Evolutionary conservation across 2,888 invertebrate genomes (phyloP).

Genomic region (Dryadula phaetusa): DNA sequence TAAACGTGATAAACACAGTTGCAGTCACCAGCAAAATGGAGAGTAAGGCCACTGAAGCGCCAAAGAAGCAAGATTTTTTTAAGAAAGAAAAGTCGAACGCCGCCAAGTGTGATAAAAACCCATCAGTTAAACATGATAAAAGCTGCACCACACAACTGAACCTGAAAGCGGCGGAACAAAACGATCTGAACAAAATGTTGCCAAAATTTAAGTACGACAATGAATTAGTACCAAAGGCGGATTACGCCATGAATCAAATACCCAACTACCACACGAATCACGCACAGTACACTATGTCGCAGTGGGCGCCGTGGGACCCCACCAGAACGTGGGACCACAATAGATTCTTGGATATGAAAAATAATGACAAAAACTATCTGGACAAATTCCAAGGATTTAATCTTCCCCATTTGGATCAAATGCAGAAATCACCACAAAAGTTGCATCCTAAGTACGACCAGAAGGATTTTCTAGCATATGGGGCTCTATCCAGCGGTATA

Average conservation of each 20-base stretch:
- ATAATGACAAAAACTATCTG: conserved; percentile 82
- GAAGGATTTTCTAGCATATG: conserved; percentile 79
- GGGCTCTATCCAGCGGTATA: conserved; percentile 70
- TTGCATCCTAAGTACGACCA: conserved; percentile 81
- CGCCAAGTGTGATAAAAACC: conserved; percentile 69
- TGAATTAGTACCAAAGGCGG: conserved; percentile 84
- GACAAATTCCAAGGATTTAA: conserved; percentile 86
- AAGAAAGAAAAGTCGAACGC: conserved; percentile 78
- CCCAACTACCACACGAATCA: conserved; percentile 87
- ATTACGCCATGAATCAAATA: conserved; percentile 86
- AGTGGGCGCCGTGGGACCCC: conserved; percentile 86
- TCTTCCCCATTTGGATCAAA: conserved; percentile 83
- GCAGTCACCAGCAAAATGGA: conserved; percentile 70
- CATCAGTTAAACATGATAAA: conserved; percentile 76
- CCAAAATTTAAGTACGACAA: conserved; percentile 82
- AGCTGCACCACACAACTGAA: conserved; percentile 68
- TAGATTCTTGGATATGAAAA: conserved; percentile 78
- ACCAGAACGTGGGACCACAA: conserved; percentile 82
- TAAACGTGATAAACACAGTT: conserved; percentile 75
- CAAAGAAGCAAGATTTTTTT: conserved; percentile 81
- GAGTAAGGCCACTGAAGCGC: conserved; percentile 68
- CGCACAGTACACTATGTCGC: conserved; percentile 81
- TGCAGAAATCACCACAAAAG: conserved; percentile 85
- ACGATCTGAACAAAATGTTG: conserved; percentile 82
- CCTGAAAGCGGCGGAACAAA: conserved; percentile 72